Evolutionary conservation across 2,797 vertebrate species (phyloP), one percentile per base, ranked within the genome.

Genomic region (Corythornis leucogaster): DNA sequence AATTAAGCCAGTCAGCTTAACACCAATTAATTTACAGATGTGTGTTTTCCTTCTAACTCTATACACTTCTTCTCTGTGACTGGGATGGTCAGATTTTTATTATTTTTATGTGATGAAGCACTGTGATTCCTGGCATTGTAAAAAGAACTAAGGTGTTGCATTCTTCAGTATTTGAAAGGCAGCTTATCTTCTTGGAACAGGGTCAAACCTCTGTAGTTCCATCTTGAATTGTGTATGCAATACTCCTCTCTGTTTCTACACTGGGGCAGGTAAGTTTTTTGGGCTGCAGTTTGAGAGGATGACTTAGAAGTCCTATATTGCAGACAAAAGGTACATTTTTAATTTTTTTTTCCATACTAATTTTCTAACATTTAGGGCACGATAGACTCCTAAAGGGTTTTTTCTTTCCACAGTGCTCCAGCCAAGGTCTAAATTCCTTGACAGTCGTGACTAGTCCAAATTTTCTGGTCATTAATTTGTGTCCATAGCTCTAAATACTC

Each of bases 41-140:
- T 80, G 12, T 57, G 30, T 38, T 80, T 82, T 22, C 28, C 63
- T 85, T 59, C 59, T 6, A 15, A 78, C 54, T 75, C n/a, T 0
- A 0, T 59, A 33, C 0, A 0, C 68, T 81, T 0, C 0, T 40
- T 93, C 55, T 26, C 62, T 69, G 7, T 90, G 77, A 24, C 30
- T 77, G 42, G 22, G 17, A 31, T 63, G 22, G 28, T 85, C 71
- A 26, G 69, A n/a, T 57, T 5, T 68, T 70, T 79, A 45, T 45
- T 85, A 6, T 69, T 75, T 80, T 85, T 67, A 63, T 42, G 40
- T 55, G 14, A 42, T 63, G 53, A 69, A 67, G 21, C 1, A 0
- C 61, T 84, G 2, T 59, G 48, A 45, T 35, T 92, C 25, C 40
- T 82, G 57, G 15, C 1, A 3, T 77, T 22, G 11, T n/a, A 55